A percentile compares a stretch with the other conserved stretches of the same genome.
Conservation (phyloP, 2,113 vertebrate species). For the Anser brachyrhynchus region DNA sequence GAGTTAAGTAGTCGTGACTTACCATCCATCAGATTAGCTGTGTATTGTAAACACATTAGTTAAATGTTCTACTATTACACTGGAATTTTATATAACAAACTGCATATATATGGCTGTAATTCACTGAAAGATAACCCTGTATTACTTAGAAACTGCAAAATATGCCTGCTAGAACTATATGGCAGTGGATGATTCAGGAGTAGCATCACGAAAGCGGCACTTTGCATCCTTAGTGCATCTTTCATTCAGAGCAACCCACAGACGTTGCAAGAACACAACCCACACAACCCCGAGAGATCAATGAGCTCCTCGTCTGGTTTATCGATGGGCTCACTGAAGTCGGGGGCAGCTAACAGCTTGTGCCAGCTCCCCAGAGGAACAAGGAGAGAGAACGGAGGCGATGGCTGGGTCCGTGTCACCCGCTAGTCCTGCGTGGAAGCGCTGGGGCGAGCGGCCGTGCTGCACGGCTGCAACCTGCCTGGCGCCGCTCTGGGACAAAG, state of each 20-base stretch:
- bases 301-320: not conserved
- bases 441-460: too few species aligned
- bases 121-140: not conserved
- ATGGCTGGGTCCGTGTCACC: accelerated
- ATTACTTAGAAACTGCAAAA: not conserved
- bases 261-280: not conserved
- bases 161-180: not conserved
- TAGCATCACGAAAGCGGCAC: not conserved
- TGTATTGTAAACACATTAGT: not conserved
- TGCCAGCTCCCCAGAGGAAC: not conserved
- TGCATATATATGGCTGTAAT: not conserved
- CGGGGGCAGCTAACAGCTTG: not conserved
- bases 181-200: not conserved
- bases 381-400: not conserved
- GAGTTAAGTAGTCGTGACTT: not conserved
- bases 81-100: not conserved
- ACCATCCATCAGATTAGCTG: not conserved
- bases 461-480: accelerated
- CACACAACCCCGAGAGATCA: not conserved
- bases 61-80: not conserved
- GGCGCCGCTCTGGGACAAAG: not conserved
- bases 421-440: accelerated
- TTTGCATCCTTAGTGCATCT: not conserved
- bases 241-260: not conserved
- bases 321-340: not conserved